Evolutionary conservation across 2,797 vertebrate genomes (phyloP).

Genomic region (Myoxocephalus aenaeus): DNA sequence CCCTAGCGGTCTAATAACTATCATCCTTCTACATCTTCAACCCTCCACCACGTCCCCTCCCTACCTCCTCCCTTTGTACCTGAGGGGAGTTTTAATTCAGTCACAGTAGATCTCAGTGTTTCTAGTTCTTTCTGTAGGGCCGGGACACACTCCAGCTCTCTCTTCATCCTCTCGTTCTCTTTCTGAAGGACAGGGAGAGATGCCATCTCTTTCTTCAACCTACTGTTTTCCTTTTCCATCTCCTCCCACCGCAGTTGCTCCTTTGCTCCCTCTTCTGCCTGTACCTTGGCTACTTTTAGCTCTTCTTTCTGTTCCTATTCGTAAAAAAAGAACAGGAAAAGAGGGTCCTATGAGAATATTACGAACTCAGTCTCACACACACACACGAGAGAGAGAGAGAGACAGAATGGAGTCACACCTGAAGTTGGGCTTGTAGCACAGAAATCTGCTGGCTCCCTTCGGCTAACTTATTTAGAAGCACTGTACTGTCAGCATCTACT

Average conservation of each 20-base stretch:
- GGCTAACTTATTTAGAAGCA: slow-evolving; percentile 86
- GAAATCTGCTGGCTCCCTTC: slow-evolving; percentile 88
- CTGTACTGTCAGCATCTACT: slow-evolving; percentile 65
- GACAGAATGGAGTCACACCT: slow-evolving; percentile 82
- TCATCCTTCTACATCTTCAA: slow-evolving; percentile 24
- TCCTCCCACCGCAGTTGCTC: slow-evolving; percentile 70
- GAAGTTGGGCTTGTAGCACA: slow-evolving; percentile 88
- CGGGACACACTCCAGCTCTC: slow-evolving; percentile 81
- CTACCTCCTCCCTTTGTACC: slow-evolving; percentile 61
- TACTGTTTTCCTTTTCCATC: slow-evolving; percentile 84
- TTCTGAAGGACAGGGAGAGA: slow-evolving; percentile 81
- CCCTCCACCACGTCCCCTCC: slow-evolving; percentile 9
- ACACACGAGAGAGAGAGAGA: slow-evolving; percentile 2
- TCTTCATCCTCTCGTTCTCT: slow-evolving; percentile 86
- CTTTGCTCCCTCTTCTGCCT: slow-evolving; percentile 75
- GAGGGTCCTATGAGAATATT: slow-evolving; percentile 40
- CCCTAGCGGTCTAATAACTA: slow-evolving; percentile 8
- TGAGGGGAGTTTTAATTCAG: slow-evolving; percentile 70
- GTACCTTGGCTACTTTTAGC: slow-evolving; percentile 80
- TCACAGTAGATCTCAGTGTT: slow-evolving; percentile 76
- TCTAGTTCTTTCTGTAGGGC: slow-evolving; percentile 86
- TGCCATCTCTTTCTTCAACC: slow-evolving; percentile 82
- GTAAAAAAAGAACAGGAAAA: slow-evolving; percentile 20
- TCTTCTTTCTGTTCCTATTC: slow-evolving; percentile 89
- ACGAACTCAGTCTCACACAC: slow-evolving; percentile 27